Conservation (phyloP, 2,888 invertebrate genomes). For the Platypus cylindrus region DNA sequence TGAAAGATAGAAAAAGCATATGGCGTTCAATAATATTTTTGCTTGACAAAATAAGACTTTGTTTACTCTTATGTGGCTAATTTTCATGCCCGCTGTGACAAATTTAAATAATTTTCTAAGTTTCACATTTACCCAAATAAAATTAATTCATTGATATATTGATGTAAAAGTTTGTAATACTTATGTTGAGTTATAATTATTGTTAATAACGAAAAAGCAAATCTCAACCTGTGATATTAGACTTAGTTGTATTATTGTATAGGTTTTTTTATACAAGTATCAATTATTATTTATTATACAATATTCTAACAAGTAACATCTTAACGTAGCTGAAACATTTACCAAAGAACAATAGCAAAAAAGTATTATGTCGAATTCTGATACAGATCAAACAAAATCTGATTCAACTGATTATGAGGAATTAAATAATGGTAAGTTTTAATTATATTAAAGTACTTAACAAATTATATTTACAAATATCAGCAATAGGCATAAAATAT, state of each 20-base stretch:
- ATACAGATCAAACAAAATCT: constrained; percentile 22
- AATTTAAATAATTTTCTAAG: constrained; percentile 19
- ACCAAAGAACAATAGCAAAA: constrained; percentile 24
- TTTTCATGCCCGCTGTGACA: constrained; percentile 22
- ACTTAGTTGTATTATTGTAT: constrained; percentile 28
- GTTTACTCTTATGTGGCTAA: constrained; percentile 20
- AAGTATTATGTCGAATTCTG: constrained; percentile 26
- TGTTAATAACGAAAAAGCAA: constrained; percentile 28
- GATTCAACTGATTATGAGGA: constrained; percentile 22
- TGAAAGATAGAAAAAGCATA: constrained; percentile 27
- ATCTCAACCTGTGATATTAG: constrained; percentile 33
- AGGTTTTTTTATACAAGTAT: constrained; percentile 29
- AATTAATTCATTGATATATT: constrained; percentile 19
- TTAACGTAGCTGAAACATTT: constrained; percentile 21
- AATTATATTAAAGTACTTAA: no score
- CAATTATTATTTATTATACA: constrained; percentile 28
- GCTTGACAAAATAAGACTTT: constrained; percentile 24
- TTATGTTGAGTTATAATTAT: constrained; percentile 29
- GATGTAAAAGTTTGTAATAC: constrained; percentile 26
- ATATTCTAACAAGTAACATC: constrained; percentile 22
- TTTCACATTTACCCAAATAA: constrained; percentile 19
- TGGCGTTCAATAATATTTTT: constrained; percentile 31
- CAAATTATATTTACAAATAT: no score
- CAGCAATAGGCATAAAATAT: no score
- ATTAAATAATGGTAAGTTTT: constrained; percentile 24